A percentile compares a stretch with the other conserved stretches of the same genome.
Conservation (phyloP, 2,888 invertebrate genomes). For the Prosopocoilus inquinatus region DNA sequence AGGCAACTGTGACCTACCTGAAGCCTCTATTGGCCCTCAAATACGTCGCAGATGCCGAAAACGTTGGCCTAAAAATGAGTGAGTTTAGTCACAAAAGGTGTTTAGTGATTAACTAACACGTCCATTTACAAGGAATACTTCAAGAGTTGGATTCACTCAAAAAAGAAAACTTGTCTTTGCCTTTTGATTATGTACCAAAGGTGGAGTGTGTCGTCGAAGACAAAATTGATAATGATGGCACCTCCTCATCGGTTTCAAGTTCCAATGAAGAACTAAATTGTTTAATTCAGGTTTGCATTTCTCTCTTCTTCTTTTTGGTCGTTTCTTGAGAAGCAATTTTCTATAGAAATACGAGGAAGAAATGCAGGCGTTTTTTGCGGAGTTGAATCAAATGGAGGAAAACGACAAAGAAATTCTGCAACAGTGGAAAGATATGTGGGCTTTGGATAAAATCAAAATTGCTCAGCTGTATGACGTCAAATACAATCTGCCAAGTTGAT, state of each 20-base stretch:
- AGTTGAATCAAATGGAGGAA: slow-evolving; percentile 25
- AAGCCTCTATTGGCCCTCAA: not conserved
- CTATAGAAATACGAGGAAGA: slow-evolving; percentile 19
- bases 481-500: slow-evolving; percentile 28
- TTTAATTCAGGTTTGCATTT: not conserved
- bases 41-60: not conserved
- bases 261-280: not conserved
- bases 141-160: slow-evolving; percentile 7
- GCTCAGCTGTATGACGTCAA: slow-evolving; percentile 35
- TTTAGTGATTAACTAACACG: not conserved
- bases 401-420: slow-evolving; percentile 22
- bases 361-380: not conserved
- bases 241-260: not conserved
- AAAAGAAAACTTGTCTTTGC: slow-evolving; percentile 6
- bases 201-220: not conserved
- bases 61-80: not conserved
- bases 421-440: slow-evolving; percentile 33
- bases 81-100: not conserved
- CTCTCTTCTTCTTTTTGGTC: no score
- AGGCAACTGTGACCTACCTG: slow-evolving; percentile 1
- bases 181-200: slow-evolving; percentile 3
- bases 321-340: not conserved
- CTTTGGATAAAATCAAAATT: slow-evolving; percentile 30
- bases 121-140: slow-evolving; percentile 4
- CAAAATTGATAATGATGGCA: not conserved